phyloP scores from a whole-genome alignment of 2,113 vertebrate genomes.

The Kryptolebias marmoratus region DNA sequence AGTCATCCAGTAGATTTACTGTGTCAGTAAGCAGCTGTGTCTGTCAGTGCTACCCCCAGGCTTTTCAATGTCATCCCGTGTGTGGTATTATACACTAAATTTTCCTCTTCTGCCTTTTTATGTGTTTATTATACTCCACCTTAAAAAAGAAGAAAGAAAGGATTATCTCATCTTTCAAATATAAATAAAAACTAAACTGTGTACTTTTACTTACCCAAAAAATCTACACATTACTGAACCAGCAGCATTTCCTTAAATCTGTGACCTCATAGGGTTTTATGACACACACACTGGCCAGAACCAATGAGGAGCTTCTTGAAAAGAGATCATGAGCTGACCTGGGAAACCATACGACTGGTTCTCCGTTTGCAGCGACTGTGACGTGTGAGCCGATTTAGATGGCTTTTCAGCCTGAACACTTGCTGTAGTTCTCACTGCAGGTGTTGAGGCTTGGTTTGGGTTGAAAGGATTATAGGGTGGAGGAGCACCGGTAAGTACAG shows the following conservation, averaged over 20 bases:
- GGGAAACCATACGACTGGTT: constrained; percentile 21
- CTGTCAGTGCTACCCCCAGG: constrained; percentile 66
- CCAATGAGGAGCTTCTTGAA: constrained; percentile 24
- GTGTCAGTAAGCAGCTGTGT: constrained; percentile 77
- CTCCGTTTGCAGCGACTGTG: constrained; percentile 16
- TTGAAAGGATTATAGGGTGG: constrained; percentile 60
- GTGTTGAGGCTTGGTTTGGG: constrained; percentile 48
- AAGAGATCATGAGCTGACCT: constrained; percentile 26
- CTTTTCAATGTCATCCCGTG: constrained; percentile 62
- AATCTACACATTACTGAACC: not conserved
- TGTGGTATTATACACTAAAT: constrained; percentile 54
- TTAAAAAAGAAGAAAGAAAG: not conserved
- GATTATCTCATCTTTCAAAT: not conserved
- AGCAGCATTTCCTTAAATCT: not conserved
- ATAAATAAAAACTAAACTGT: not conserved
- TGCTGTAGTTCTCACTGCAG: constrained; percentile 52
- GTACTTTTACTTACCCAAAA: no score
- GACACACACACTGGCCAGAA: not conserved
- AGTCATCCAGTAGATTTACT: constrained; percentile 73
- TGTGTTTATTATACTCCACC: constrained; percentile 12
- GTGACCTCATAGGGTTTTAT: not conserved
- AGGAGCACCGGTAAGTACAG: constrained; percentile 53
- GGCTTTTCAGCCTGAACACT: constrained; percentile 27
- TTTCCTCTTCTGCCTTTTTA: constrained; percentile 38
- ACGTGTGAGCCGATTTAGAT: constrained; percentile 7